phyloP scores from a whole-genome alignment of 2,797 vertebrate species.

The Ptychobarbus kaznakovi region DNA sequence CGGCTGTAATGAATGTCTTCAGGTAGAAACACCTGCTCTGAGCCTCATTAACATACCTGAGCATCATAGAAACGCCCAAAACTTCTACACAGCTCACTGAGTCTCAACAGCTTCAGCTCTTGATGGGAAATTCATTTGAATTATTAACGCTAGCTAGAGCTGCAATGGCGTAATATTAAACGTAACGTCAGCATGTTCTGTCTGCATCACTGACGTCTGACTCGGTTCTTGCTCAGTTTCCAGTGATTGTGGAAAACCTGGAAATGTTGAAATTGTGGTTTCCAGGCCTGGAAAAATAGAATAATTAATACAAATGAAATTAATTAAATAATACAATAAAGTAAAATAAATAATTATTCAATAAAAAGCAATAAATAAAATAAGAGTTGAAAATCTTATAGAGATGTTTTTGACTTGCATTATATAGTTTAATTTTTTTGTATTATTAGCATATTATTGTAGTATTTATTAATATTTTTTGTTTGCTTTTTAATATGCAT shows the following conservation, averaged over 20 bases:
- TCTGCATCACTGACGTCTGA: neutral
- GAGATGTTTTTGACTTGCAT: too few species aligned
- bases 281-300: neutral
- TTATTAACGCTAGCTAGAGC: neutral
- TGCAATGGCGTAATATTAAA: neutral
- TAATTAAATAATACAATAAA: neutral
- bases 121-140: neutral
- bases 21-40: slow-evolving; percentile 16
- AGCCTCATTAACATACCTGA: neutral
- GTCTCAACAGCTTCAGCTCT: neutral
- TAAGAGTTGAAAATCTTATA: too few species aligned
- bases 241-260: neutral
- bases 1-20: neutral
- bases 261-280: neutral
- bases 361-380: neutral
- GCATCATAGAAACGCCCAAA: neutral
- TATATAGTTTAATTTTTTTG: too few species aligned
- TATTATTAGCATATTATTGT: neutral
- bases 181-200: neutral
- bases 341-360: neutral
- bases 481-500: neutral
- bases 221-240: neutral
- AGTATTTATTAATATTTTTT: neutral
- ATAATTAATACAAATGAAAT: neutral
- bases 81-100: neutral